These are phyloP conservation scores for Rallus limicola DNA, from an alignment of 2,113 vertebrate genomes.

Conservation along the genomic window DNA sequence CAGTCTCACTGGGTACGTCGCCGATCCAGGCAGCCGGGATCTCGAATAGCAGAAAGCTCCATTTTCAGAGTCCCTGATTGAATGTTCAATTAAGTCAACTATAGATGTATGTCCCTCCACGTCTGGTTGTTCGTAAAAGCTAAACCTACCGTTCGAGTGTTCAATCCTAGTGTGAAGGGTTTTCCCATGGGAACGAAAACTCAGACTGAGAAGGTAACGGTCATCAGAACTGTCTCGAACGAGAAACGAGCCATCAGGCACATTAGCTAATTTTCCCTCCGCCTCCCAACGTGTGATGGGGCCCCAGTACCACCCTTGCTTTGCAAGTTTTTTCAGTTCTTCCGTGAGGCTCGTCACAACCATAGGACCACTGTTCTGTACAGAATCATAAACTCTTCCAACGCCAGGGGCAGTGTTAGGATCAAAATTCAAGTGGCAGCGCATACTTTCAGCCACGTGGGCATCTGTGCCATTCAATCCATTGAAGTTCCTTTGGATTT, in stretches of 20 bases:
- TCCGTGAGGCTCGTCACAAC: conserved; percentile 96
- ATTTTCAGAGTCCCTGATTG: conserved; percentile 97
- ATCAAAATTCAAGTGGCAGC: conserved; percentile 96
- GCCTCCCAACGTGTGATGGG: conserved; percentile 98
- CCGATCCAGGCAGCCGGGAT: conserved; percentile 95
- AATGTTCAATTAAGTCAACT: conserved; percentile 96
- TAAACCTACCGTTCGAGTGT: conserved; percentile 97
- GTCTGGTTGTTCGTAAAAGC: conserved; percentile 98
- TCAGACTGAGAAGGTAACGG: conserved; percentile 95
- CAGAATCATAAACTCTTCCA: conserved; percentile 93
- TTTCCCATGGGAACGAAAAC: conserved; percentile 95
- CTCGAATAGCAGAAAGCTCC: conserved; percentile 98
- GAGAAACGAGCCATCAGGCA: conserved; percentile 93
- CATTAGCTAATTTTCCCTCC: conserved; percentile 92
- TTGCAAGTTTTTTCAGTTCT: conserved; percentile 96
- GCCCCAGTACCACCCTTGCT: conserved; percentile 99
- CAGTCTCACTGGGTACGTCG: conserved; percentile 94
- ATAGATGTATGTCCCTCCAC: conserved; percentile 98
- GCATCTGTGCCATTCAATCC: conserved; percentile 85
- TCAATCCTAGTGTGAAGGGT: conserved; percentile 98
- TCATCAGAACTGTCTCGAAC: conserved; percentile 98
- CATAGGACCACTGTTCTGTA: conserved; percentile 93
- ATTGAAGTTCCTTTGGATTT: conserved; percentile 88
- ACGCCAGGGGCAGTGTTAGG: conserved; percentile 93
- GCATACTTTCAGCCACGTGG: conserved; percentile 88